Evolutionary conservation across 2,888 invertebrate genomes (phyloP).

Genomic region (Caenorhabditis plicata): DNA sequence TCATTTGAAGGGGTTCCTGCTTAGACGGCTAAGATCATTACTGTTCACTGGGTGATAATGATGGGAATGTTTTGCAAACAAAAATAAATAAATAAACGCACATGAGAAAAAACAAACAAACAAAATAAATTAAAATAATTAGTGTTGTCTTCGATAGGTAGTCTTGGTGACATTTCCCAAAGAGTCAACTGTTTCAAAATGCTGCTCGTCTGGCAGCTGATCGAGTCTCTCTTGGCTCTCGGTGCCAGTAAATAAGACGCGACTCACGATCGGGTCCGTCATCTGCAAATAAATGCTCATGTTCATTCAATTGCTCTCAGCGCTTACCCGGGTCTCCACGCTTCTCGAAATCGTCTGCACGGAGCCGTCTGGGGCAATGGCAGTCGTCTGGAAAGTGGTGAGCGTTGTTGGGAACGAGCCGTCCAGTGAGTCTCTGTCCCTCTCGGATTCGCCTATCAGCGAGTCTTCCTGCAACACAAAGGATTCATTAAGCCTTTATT

Average conservation of each 20-base stretch:
- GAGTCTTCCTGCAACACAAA: conserved; percentile 49
- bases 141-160: conserved; percentile 28
- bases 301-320: not conserved
- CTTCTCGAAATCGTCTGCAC: conserved; percentile 63
- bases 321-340: conserved; percentile 57
- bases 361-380: conserved; percentile 55
- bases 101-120: not conserved
- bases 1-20: not conserved
- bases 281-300: conserved; percentile 18
- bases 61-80: not conserved
- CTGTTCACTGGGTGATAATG: no score
- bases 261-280: conserved; percentile 59
- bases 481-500: no score
- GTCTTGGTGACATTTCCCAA: conserved; percentile 64
- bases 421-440: conserved; percentile 60
- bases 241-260: conserved; percentile 64
- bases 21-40: no score
- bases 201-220: conserved; percentile 53
- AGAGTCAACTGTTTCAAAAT: conserved; percentile 60
- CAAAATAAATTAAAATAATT: not conserved
- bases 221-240: conserved; percentile 59
- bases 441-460: conserved; percentile 48
- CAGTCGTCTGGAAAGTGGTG: conserved; percentile 64
- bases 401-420: conserved; percentile 60
- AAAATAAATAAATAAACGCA: not conserved